Evolutionary conservation across 2,888 invertebrate species (phyloP), one percentile per base, ranked within the genome.

Genomic region (Halictus ligatus): DNA sequence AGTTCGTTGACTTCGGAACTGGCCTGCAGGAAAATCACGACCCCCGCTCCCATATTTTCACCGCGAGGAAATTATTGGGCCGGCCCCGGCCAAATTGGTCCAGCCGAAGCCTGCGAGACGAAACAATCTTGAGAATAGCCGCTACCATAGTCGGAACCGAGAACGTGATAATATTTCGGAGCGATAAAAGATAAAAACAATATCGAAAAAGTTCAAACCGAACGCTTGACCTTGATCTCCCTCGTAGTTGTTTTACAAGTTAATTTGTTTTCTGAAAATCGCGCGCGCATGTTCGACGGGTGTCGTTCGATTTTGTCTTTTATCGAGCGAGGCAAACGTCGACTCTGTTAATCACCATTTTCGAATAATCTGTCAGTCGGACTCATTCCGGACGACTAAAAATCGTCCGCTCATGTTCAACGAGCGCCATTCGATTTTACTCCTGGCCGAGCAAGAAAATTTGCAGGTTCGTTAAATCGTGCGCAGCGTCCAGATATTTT

Each of bases 1-100:
- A 43, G 69, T 75, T 69, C 40, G 75, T 46, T 71, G 82, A 80
- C 43, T 71, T 64, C 64, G 64, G 15, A 15, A 29, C 64, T 64
- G 29, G 29, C 29, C 29, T 15, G 15, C 29, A 64, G 64, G 64
- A 64, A 7, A 64, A 29, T 29, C 64, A 64, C 15, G 64, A 64
- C 15, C 29, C 1, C 7, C 0, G 2, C 64, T 15, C 6, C 29
- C 29, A 64, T 64, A 64, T 64, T 64, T 64, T 15, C 29, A 29
- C 29, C 15, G 29, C 29, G 25, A 0, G 7, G 29, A 29, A 64
- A 64, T 64, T 64, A 64, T 64, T 64, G 15, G 7, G 21, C 54
- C 54, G 10, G 10, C 54, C 13, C 2, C 15, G 64, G 64, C 25
- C 25, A n/a, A 64, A 64, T 29, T 25, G 64, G 15, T 64, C 64